Conservation (phyloP, 1,140 invertebrate genomes). For the Danaus plexippus region DNA sequence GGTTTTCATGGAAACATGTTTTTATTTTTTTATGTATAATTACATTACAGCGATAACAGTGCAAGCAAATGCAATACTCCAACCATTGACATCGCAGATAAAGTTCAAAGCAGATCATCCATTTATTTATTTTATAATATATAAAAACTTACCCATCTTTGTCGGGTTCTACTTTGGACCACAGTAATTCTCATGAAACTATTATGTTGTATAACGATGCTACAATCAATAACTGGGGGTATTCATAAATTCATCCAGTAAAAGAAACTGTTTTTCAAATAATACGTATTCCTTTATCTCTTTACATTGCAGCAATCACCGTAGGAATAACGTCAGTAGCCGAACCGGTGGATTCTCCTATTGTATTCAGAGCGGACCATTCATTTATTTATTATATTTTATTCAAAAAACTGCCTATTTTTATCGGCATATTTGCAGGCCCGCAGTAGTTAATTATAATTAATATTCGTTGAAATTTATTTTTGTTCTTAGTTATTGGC, state of each 20-base stretch:
- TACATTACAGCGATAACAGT: conserved; percentile 7
- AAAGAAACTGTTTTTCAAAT: too few relatives aligned
- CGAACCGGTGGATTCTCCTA: background rate
- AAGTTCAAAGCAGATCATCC: conserved; percentile 20
- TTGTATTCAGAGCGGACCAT: conserved; percentile 9
- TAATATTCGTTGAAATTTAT: background rate
- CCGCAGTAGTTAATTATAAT: conserved; percentile 1
- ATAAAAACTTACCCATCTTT: conserved; percentile 17
- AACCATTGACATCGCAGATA: background rate
- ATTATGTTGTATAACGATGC: too few relatives aligned
- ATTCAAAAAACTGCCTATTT: conserved; percentile 1
- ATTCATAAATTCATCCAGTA: too few relatives aligned
- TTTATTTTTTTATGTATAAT: conserved; percentile 3
- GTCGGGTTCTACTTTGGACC: conserved; percentile 19
- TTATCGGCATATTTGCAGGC: conserved; percentile 9
- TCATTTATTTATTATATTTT: conserved; percentile 10
- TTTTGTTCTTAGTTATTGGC: too few relatives aligned
- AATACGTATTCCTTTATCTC: too few relatives aligned
- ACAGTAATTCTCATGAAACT: too few relatives aligned
- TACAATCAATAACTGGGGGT: too few relatives aligned
- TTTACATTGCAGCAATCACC: too few relatives aligned
- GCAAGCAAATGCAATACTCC: background rate
- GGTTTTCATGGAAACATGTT: background rate
- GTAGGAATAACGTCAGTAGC: conserved; percentile 4
- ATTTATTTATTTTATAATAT: conserved; percentile 23